Conservation (phyloP, 1,140 invertebrate species). For the Medauroidea extradentata region DNA sequence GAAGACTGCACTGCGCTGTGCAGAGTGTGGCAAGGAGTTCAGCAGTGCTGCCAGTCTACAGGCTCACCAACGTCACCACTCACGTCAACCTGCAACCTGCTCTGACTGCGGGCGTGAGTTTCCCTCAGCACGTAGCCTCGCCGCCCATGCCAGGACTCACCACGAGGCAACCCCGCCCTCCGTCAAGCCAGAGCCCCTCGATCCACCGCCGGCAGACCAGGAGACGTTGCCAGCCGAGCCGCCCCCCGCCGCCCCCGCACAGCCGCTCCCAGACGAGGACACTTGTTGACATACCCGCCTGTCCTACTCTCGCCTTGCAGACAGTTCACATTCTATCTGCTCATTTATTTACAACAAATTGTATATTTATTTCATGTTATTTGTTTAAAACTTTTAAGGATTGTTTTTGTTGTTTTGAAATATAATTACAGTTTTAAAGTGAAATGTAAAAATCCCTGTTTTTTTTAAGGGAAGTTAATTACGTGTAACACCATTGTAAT, state of each 20-base stretch:
- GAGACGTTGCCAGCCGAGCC: not conserved
- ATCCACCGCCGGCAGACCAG: not conserved
- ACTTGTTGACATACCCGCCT: too few relatives aligned
- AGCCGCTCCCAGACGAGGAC: too few relatives aligned
- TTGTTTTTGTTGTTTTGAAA: too few relatives aligned
- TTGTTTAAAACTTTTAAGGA: too few relatives aligned
- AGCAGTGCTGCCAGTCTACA: not conserved
- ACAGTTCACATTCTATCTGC: too few relatives aligned
- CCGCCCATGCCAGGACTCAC: not conserved
- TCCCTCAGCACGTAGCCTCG: not conserved
- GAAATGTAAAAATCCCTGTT: too few relatives aligned
- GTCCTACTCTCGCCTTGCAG: not conserved
- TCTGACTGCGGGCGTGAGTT: not conserved
- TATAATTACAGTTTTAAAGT: too few relatives aligned
- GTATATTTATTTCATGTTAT: too few relatives aligned
- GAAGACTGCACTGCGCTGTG: not conserved
- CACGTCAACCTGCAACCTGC: not conserved
- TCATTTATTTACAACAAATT: too few relatives aligned
- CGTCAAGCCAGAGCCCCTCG: not conserved
- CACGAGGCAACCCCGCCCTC: not conserved
- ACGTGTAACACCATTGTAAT: too few relatives aligned
- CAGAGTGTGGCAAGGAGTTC: slow-evolving; percentile 5
- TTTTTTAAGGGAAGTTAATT: too few relatives aligned
- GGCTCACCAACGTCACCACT: not conserved
- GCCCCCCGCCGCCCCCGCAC: not conserved